phyloP scores from a whole-genome alignment of 2,113 vertebrate genomes.

The Elgaria multicarinata region DNA sequence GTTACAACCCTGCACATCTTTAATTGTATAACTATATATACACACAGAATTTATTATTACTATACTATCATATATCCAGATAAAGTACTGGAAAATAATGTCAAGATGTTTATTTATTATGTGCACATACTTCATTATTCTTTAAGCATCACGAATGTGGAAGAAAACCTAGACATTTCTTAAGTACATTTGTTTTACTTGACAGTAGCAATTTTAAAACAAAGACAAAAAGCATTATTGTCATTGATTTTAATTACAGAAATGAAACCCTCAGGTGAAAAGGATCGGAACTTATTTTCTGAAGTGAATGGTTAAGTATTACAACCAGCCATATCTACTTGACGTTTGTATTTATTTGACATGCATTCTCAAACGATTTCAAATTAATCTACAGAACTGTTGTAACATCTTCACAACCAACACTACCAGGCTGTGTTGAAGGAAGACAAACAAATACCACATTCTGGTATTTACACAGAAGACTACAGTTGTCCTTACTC shows the following conservation, averaged over 20 bases:
- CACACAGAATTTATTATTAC: constrained; percentile 17
- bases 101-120: constrained; percentile 67
- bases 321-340: constrained; percentile 36
- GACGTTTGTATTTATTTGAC: constrained; percentile 29
- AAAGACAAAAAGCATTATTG: constrained; percentile 36
- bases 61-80: not conserved
- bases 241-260: constrained; percentile 37
- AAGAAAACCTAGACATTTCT: constrained; percentile 22
- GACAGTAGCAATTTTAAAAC: constrained; percentile 50
- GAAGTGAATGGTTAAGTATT: constrained; percentile 54
- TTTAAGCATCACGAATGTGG: constrained; percentile 33
- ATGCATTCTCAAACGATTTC: not conserved
- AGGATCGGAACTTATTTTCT: constrained; percentile 55
- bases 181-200: constrained; percentile 41
- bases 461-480: too few relatives aligned
- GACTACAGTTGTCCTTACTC: not conserved
- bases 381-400: not conserved
- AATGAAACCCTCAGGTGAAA: not conserved
- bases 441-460: too few relatives aligned
- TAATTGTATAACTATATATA: not conserved
- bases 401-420: not conserved
- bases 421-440: not conserved
- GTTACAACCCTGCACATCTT: constrained; percentile 15
- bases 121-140: constrained; percentile 56
- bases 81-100: constrained; percentile 46